Conservation (phyloP, 2,888 invertebrate genomes). For the Smittia aterrima region DNA sequence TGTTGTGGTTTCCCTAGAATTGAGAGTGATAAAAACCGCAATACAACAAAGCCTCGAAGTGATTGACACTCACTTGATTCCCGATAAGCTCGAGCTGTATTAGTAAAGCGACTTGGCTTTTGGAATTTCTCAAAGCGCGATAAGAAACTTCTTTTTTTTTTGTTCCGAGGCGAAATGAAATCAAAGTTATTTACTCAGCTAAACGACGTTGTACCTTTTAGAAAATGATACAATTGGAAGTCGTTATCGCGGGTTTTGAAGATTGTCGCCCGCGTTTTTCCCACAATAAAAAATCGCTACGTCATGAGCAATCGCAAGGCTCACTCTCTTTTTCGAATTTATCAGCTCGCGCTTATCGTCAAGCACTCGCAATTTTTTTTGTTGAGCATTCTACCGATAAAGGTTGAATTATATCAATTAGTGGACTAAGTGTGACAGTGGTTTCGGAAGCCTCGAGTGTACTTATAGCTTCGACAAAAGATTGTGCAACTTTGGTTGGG, state of each 20-base stretch:
- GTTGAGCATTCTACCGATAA: background rate
- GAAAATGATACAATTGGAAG: background rate
- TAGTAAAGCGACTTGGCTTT: background rate
- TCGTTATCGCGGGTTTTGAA: background rate
- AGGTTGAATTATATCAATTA: background rate
- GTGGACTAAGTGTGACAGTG: background rate
- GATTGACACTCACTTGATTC: background rate
- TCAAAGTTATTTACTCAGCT: background rate
- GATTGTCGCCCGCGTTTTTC: background rate
- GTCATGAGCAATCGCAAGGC: background rate
- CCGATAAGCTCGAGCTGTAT: background rate
- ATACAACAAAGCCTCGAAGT: background rate
- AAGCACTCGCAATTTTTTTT: background rate
- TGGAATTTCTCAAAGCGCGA: background rate
- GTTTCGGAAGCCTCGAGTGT: no score
- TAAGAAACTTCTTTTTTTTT: background rate
- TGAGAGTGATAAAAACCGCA: no score
- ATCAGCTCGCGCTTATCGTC: background rate
- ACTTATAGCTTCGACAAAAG: no score
- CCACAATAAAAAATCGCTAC: background rate
- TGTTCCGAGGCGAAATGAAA: no score
- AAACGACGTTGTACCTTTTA: background rate
- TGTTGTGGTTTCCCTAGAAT: no score
- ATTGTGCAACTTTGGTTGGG: no score
- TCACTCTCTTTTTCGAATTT: no score